Conservation (phyloP, 2,888 invertebrate species). For the Petrophora chlorosata region DNA sequence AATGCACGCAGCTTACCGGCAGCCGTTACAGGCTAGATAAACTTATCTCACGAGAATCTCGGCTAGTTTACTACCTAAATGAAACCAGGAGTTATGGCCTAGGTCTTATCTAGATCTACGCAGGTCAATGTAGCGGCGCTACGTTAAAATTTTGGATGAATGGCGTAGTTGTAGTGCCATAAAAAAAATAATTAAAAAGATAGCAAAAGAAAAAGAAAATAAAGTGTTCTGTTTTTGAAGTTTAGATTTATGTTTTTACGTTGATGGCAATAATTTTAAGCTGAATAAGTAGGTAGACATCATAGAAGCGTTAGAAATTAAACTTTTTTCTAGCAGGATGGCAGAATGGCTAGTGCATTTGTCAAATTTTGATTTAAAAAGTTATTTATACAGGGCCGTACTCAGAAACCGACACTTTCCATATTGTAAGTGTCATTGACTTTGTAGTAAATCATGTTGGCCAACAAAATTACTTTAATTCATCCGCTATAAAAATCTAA, state of each 20-base stretch:
- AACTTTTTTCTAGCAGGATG: too few species aligned
- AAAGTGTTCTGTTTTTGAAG: too few species aligned
- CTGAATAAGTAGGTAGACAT: too few species aligned
- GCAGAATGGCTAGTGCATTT: background rate
- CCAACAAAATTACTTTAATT: conserved; percentile 37
- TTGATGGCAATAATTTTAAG: too few species aligned
- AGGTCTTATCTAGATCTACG: conserved; percentile 10
- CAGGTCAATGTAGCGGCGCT: conserved; percentile 10
- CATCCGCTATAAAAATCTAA: conserved; percentile 38
- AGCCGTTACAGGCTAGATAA: conserved; percentile 22
- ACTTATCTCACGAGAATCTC: conserved; percentile 36
- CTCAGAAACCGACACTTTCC: background rate
- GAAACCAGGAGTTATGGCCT: conserved; percentile 30
- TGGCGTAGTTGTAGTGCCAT: background rate
- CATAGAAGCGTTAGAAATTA: too few species aligned
- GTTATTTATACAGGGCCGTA: background rate
- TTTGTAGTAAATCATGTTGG: conserved; percentile 29
- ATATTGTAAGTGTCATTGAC: conserved; percentile 28
- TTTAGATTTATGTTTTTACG: too few species aligned
- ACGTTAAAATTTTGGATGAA: conserved; percentile 1
- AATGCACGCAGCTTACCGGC: conserved; percentile 27
- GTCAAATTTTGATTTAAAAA: background rate
- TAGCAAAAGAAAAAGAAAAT: too few species aligned
- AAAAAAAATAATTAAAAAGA: too few species aligned
- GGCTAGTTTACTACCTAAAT: conserved; percentile 37